Base-by-base conservation (phyloP, 1,140 invertebrate genomes). In the Lethocerus indicus region DNA sequence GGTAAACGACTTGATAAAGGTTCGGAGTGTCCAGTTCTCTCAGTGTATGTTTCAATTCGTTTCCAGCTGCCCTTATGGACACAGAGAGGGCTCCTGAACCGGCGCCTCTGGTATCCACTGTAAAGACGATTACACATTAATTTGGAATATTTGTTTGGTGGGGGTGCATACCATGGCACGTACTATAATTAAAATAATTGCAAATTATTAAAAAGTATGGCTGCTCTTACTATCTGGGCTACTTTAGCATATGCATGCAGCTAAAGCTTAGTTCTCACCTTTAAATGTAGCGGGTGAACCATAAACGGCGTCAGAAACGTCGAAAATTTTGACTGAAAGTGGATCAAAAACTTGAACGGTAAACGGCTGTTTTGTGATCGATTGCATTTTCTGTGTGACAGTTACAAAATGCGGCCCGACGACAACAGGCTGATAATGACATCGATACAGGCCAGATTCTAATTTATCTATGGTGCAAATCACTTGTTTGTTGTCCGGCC, bases 261-360 rank as follows among this genome's bases (percentile, higher is more conserved):
- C n/a, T n/a, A n/a, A n/a, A n/a, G n/a, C n/a, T n/a, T n/a, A 21
- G 26, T 46, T 55, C 59, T 63, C 57, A 83, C 81, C 79, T 63
- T 75, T 77, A 54, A 86, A 79, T 49, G 77, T 77, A 44, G 82
- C 81, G 29, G 90, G 85, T 53, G 84, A 74, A 65, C 90, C 83
- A 53, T 86, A 82, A 41, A 83, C 71, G 1, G 85, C 83, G 58
- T 88, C 81, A 18, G 79, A 76, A 42, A 87, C 72, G 53, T 87
- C 82, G 32, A 78, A 69, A 42, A 90, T 74, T 47, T 79, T 76
- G 14, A 93, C 83, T 59, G 82, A 74, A 4, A 73, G 71, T 0
- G 88, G 84, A 67, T 95, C 89, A 50, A 88, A 86, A 0, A 85
- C 87, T 60, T 88, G 83, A 3, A 91, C 75, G 1, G 78, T 79